Evolutionary conservation across 37 sponge, comb jelly and placozoan species (phyloP).

Genomic region (Amphimedon queenslandica): DNA sequence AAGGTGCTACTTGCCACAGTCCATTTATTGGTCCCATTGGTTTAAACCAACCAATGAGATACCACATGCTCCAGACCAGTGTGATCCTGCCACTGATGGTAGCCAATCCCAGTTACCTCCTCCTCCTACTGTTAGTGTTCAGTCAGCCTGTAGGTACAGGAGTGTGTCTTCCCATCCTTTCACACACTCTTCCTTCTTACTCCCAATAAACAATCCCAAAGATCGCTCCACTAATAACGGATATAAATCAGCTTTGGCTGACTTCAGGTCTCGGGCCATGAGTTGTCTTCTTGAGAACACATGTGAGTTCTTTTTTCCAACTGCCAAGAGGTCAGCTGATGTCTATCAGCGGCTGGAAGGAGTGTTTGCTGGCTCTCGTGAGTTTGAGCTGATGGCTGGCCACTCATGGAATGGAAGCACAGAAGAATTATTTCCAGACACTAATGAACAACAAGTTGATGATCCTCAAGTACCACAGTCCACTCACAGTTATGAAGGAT

Average conservation of each 20-base stretch:
- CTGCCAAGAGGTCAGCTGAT: constrained; percentile 25
- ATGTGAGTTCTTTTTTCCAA: constrained; percentile 49
- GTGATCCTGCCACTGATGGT: neutral
- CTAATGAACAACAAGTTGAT: neutral
- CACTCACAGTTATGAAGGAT: too few species aligned
- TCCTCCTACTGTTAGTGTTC: neutral
- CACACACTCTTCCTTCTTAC: constrained; percentile 36
- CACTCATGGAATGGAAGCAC: too few species aligned
- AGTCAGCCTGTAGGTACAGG: constrained; percentile 14
- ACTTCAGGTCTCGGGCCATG: constrained; percentile 58
- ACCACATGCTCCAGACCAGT: neutral
- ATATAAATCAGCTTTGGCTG: constrained; percentile 53
- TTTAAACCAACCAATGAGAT: constrained; percentile 46
- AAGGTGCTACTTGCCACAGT: constrained; percentile 47
- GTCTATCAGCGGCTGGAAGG: constrained; percentile 18
- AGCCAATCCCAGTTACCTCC: neutral
- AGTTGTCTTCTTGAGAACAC: constrained; percentile 12
- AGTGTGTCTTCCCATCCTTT: constrained; percentile 71
- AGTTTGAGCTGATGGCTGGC: constrained; percentile 25
- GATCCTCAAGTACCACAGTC: too few species aligned
- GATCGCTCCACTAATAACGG: constrained; percentile 2
- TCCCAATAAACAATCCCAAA: constrained; percentile 39
- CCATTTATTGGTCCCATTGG: constrained; percentile 71
- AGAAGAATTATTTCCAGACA: neutral
- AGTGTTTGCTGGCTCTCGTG: constrained; percentile 31